Evolutionary conservation across 2,113 vertebrate genomes (phyloP).

Genomic region (Clarias gariepinus): DNA sequence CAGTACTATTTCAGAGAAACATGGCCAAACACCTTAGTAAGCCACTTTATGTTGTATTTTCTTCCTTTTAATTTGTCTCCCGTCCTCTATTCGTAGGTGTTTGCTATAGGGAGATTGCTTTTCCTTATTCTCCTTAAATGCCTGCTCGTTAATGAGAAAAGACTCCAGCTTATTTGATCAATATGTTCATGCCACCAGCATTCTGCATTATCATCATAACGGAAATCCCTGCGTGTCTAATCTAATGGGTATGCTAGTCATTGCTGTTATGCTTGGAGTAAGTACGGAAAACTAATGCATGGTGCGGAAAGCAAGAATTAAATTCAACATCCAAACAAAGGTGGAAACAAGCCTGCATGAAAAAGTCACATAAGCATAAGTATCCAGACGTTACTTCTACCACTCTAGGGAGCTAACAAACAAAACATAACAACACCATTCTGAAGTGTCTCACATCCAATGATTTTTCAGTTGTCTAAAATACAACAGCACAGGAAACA

Average conservation of each 20-base stretch:
- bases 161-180: not conserved
- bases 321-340: not conserved
- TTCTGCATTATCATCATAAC: not conserved
- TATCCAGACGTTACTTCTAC: not conserved
- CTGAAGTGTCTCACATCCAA: not conserved
- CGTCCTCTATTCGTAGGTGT: not conserved
- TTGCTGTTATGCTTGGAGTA: not conserved
- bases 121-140: not conserved
- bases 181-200: not conserved
- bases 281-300: not conserved
- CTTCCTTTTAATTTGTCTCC: not conserved
- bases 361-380: not conserved
- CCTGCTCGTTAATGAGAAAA: slow-evolving; percentile 9
- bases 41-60: not conserved
- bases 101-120: not conserved
- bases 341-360: not conserved
- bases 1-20: not conserved
- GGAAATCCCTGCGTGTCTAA: slow-evolving; percentile 9
- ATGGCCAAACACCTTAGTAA: not conserved
- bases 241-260: not conserved
- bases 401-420: not conserved
- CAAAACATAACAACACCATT: not conserved
- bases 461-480: too few relatives aligned
- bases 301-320: not conserved
- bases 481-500: not conserved